Conservation (phyloP, 1,140 invertebrate species). For the Brachionus koreanus region DNA sequence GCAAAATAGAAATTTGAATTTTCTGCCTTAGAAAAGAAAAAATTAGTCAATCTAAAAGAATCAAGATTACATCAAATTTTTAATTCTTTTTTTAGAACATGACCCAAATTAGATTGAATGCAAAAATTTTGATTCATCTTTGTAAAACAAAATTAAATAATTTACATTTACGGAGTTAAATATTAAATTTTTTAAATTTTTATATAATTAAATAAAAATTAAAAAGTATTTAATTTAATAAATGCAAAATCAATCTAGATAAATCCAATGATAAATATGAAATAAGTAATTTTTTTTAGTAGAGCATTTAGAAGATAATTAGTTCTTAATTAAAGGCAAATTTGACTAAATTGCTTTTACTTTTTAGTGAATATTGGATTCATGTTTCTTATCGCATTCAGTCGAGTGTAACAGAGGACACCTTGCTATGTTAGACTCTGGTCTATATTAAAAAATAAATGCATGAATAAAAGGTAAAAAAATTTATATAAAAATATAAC, state of each 20-base stretch:
- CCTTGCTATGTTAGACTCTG: background rate
- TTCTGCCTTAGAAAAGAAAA: background rate
- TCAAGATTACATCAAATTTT: background rate
- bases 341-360: too few species aligned
- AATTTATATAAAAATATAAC: background rate
- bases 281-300: background rate
- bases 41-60: background rate
- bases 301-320: background rate
- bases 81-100: background rate
- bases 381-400: background rate
- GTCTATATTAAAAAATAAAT: background rate
- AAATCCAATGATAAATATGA: background rate
- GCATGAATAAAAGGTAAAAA: background rate
- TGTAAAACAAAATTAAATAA: background rate
- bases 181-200: background rate
- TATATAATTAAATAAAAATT: background rate
- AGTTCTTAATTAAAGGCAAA: background rate
- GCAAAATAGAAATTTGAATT: background rate
- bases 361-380: background rate
- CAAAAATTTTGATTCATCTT: background rate
- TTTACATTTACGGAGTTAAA: background rate
- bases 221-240: background rate
- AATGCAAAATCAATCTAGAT: background rate
- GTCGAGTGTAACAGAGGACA: background rate
- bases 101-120: background rate